Percentiles rank a stretch among this genome's conserved stretches.
Evolutionary conservation across 2,113 vertebrate species (phyloP).

Genomic region (Pterocles burchelli): DNA sequence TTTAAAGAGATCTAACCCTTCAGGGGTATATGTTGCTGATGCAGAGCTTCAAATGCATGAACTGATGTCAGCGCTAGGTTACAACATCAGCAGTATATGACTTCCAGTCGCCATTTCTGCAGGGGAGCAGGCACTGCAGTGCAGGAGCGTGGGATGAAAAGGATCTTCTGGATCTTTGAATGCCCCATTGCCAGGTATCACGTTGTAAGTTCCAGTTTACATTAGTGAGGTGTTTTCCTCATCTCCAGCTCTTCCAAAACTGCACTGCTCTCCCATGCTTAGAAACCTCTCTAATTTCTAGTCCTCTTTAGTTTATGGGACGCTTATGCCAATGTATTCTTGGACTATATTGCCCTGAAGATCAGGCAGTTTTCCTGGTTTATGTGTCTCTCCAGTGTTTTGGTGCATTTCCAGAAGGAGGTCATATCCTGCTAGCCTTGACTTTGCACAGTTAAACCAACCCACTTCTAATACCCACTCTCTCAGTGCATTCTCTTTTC

Average conservation of each 20-base stretch:
- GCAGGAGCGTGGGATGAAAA: not conserved
- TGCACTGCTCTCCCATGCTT: not conserved
- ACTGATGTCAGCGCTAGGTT: rapidly evolving
- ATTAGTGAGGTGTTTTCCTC: not conserved
- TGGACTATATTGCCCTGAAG: not conserved
- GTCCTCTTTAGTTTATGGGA: not conserved
- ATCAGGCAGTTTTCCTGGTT: not conserved
- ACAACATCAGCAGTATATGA: not conserved
- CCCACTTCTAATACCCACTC: not conserved
- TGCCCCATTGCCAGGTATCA: not conserved
- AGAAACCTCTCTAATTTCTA: not conserved
- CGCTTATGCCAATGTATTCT: not conserved
- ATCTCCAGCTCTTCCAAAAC: not conserved
- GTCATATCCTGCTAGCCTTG: not conserved
- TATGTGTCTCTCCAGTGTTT: not conserved
- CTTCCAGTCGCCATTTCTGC: not conserved
- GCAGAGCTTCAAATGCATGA: not conserved
- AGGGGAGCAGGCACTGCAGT: not conserved
- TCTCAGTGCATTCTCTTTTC: not conserved
- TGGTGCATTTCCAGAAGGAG: not conserved
- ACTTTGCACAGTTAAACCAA: not conserved
- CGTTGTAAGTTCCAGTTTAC: not conserved
- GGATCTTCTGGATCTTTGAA: not conserved
- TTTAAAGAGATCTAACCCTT: not conserved
- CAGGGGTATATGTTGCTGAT: not conserved